A percentile compares a stretch with the other conserved stretches of the same genome.
Evolutionary conservation across 2,797 vertebrate genomes (phyloP).

Genomic region (Rhabdomys pumilio): DNA sequence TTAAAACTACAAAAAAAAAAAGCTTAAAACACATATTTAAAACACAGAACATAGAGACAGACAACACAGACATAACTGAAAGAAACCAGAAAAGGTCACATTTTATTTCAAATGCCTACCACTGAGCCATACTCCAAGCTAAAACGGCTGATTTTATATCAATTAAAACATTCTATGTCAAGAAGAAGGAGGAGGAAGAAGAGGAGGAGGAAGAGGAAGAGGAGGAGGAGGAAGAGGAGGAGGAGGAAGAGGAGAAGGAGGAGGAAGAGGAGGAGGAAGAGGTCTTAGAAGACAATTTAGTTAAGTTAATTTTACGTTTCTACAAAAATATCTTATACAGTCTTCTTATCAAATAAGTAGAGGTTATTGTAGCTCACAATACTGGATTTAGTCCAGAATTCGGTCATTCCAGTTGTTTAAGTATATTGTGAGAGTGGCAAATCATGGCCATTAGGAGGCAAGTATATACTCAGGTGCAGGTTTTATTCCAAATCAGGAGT

Average conservation of each 20-base stretch:
- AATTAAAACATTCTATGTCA: background rate
- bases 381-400: background rate
- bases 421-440: background rate
- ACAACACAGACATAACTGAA: background rate
- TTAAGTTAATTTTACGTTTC: background rate
- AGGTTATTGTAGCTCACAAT: background rate
- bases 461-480: background rate
- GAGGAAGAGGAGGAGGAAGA: background rate
- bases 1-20: background rate
- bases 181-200: no score
- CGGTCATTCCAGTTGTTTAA: background rate
- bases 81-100: background rate
- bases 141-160: background rate
- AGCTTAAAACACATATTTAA: background rate
- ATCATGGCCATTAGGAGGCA: no score
- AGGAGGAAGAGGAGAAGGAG: background rate
- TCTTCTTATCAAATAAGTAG: background rate
- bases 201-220: no score
- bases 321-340: background rate
- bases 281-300: no score
- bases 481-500: background rate
- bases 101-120: background rate
- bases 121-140: background rate
- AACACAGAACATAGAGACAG: background rate
- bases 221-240: no score